Percentiles rank a stretch among this genome's conserved stretches.
These are phyloP conservation scores for Drosophila auraria DNA, from an alignment of 1,140 invertebrate genomes.

Conservation along the genomic window DNA sequence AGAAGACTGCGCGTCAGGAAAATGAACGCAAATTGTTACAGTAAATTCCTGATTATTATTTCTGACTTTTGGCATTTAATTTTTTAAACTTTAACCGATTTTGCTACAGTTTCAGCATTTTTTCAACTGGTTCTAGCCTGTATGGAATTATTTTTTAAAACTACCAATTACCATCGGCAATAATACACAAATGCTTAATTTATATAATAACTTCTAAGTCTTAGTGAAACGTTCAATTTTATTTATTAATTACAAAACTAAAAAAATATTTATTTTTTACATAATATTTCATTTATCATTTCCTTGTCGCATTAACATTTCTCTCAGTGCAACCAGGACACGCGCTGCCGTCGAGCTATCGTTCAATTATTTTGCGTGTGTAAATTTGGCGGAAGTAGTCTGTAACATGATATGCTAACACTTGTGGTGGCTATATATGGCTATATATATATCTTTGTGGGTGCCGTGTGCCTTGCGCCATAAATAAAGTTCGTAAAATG, in stretches of 20 bases:
- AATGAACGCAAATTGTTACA: too few relatives aligned
- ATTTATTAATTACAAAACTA: background rate
- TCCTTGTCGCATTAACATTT: background rate
- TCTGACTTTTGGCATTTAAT: too few relatives aligned
- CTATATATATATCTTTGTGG: background rate
- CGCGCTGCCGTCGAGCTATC: conserved; percentile 29
- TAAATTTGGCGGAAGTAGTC: conserved; percentile 83
- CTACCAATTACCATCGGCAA: too few relatives aligned
- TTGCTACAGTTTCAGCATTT: too few relatives aligned
- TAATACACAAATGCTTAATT: too few relatives aligned
- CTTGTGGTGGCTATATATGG: conserved; percentile 52
- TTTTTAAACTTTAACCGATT: too few relatives aligned
- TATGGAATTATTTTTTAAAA: too few relatives aligned
- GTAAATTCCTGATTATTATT: too few relatives aligned
- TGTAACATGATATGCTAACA: conserved; percentile 83
- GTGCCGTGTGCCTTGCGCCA: conserved; percentile 33
- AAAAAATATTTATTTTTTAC: background rate
- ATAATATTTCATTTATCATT: background rate
- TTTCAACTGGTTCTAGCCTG: too few relatives aligned
- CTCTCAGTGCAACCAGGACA: conserved; percentile 31
- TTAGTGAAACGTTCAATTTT: too few relatives aligned
- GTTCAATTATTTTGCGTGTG: conserved; percentile 84
- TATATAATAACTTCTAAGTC: too few relatives aligned
- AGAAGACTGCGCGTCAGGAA: too few relatives aligned
- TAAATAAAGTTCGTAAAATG: conserved; percentile 77